phyloP scores from a whole-genome alignment of 2,888 invertebrate species.

The Caenorhabditis doughertyi region DNA sequence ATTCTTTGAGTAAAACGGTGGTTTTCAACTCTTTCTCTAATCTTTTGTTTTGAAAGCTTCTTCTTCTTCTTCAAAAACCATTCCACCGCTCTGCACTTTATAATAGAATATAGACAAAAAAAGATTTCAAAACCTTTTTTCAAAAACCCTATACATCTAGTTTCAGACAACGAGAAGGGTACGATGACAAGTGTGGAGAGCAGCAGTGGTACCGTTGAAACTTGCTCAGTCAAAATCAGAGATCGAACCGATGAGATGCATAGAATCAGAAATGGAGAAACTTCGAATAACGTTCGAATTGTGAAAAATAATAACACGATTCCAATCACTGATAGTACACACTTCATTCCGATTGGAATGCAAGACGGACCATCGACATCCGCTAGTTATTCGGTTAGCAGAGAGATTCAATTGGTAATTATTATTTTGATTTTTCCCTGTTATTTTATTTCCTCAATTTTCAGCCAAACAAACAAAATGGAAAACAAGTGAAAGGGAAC shows the following conservation, averaged over 20 bases:
- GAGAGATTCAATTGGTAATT: not conserved
- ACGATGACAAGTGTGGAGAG: slow-evolving; percentile 51
- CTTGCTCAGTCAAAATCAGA: not conserved
- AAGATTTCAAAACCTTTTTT: no score
- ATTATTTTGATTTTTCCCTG: not conserved
- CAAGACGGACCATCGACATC: slow-evolving; percentile 12
- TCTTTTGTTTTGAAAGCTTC: no score
- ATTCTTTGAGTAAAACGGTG: no score
- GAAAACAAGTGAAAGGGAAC: slow-evolving; percentile 19
- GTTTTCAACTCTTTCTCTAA: no score
- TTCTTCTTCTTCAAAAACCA: no score
- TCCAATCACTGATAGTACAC: slow-evolving; percentile 25
- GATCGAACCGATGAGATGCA: slow-evolving; percentile 41
- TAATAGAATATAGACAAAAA: no score
- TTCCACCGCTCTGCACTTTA: no score
- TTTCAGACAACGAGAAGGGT: slow-evolving; percentile 56
- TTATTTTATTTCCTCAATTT: not conserved
- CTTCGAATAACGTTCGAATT: not conserved
- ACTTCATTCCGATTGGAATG: slow-evolving; percentile 28
- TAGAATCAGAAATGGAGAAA: not conserved
- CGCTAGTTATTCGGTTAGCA: not conserved
- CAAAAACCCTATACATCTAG: not conserved
- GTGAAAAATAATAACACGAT: not conserved
- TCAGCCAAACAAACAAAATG: not conserved
- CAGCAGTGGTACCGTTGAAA: not conserved